phyloP scores from a whole-genome alignment of 2,888 invertebrate genomes.

The Anoncus sp. region DNA sequence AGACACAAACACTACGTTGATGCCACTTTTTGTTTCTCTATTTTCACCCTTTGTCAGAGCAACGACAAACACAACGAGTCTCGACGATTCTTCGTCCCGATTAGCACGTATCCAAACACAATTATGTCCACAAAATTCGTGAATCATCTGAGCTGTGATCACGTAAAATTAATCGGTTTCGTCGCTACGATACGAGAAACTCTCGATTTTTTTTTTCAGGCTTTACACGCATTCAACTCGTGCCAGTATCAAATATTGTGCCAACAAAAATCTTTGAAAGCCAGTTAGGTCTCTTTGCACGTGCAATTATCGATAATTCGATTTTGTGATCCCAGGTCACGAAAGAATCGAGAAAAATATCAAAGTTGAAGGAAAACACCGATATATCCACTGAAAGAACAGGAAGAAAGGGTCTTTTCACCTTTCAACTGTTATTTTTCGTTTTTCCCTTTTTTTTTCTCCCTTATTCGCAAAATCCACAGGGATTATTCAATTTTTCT shows the following conservation, averaged over 20 bases:
- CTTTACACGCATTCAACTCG: not conserved
- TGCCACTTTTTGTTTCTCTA: not conserved
- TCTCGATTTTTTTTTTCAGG: not conserved
- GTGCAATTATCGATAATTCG: not conserved
- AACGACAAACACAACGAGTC: slow-evolving; percentile 6
- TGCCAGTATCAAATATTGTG: slow-evolving; percentile 12
- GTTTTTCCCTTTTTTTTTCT: not conserved
- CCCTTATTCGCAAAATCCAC: slow-evolving; percentile 1
- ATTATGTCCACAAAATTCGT: not conserved
- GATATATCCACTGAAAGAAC: slow-evolving; percentile 1
- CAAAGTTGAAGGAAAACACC: not conserved
- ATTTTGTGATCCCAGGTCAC: not conserved
- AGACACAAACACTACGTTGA: slow-evolving; percentile 1
- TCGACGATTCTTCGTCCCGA: slow-evolving; percentile 26
- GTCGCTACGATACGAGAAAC: slow-evolving; percentile 1
- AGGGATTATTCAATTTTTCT: slow-evolving; percentile 7
- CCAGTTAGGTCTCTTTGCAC: slow-evolving; percentile 3
- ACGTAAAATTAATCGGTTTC: slow-evolving; percentile 4
- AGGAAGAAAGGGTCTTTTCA: not conserved
- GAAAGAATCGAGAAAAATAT: too few relatives aligned
- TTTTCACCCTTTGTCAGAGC: slow-evolving; percentile 19
- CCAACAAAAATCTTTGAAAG: slow-evolving; percentile 2
- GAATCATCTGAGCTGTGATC: slow-evolving; percentile 33
- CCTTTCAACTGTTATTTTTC: not conserved
- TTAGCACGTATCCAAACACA: slow-evolving; percentile 16